These are phyloP conservation scores for Leptoclinus maculatus DNA, from an alignment of 2,797 vertebrate genomes.

Conservation along the genomic window DNA sequence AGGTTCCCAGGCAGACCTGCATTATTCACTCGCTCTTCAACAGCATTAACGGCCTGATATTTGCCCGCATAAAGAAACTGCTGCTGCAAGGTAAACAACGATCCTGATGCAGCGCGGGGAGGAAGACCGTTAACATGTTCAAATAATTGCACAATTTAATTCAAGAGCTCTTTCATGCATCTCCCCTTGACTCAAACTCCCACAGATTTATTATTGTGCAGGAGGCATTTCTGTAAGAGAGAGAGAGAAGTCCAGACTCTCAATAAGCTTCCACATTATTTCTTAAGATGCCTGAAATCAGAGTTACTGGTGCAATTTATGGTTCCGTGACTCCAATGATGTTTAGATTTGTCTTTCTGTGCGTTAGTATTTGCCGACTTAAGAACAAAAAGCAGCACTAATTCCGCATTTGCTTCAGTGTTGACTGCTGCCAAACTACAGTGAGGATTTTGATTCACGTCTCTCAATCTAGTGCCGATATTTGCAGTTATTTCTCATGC, in stretches of 20 bases:
- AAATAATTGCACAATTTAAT: conserved; percentile 26
- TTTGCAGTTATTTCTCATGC: conserved; percentile 35
- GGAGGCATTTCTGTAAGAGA: background rate
- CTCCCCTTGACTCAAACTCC: background rate
- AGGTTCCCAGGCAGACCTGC: conserved; percentile 36
- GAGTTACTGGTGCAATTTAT: background rate
- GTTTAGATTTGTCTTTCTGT: background rate
- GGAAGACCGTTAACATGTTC: background rate
- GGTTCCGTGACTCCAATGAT: background rate
- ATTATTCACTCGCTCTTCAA: conserved; percentile 41
- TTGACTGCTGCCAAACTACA: conserved; percentile 13
- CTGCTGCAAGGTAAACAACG: conserved; percentile 34
- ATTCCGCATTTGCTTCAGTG: background rate
- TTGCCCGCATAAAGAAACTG: conserved; percentile 9
- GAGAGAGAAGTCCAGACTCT: background rate
- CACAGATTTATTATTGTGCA: conserved; percentile 12
- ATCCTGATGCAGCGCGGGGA: background rate
- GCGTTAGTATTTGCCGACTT: background rate
- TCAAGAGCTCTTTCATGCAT: conserved; percentile 12
- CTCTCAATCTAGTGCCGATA: background rate
- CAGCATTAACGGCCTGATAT: conserved; percentile 21
- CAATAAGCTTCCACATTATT: background rate
- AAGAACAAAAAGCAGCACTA: background rate
- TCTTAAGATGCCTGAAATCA: background rate
- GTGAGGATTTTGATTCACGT: background rate